These are phyloP conservation scores for Onchidella celtica DNA, from an alignment of 2,888 invertebrate species.

Conservation along the genomic window DNA sequence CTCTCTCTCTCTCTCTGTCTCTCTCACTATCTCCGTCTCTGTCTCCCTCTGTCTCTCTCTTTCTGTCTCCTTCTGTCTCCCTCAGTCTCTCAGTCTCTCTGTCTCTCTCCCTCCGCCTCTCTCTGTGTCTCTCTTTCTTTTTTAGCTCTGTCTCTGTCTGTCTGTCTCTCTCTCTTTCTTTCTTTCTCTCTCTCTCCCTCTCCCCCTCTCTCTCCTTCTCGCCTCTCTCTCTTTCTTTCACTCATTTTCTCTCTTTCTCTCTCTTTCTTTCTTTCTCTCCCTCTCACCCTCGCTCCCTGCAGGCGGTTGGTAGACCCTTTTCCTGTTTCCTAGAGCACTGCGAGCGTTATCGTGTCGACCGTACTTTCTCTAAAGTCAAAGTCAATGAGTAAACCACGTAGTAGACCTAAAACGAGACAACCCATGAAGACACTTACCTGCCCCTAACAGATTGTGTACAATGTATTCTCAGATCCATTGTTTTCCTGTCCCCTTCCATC, in stretches of 20 bases:
- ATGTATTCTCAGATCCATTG: neutral
- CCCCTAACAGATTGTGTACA: neutral
- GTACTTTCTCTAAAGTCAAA: no score
- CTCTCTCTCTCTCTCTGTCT: conserved; percentile 3
- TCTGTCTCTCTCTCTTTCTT: neutral
- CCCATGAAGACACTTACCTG: no score
- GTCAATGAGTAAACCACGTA: no score
- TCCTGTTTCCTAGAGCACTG: no score
- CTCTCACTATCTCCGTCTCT: neutral
- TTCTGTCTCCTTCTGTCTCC: conserved; percentile 4
- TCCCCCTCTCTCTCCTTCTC: no score
- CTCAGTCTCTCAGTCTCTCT: no score
- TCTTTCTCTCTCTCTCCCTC: neutral
- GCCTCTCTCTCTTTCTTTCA: no score
- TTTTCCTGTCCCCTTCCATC: neutral
- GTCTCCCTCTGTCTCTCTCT: no score
- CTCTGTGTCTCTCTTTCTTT: neutral
- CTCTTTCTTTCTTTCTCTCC: neutral
- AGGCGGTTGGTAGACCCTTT: no score
- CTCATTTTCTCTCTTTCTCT: no score
- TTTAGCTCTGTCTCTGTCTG: neutral
- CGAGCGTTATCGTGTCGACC: no score
- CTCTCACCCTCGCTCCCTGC: neutral
- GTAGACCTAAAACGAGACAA: no score
- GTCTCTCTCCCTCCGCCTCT: neutral